Conservation (phyloP, 1,140 invertebrate species). For the Helicoverpa armigera region DNA sequence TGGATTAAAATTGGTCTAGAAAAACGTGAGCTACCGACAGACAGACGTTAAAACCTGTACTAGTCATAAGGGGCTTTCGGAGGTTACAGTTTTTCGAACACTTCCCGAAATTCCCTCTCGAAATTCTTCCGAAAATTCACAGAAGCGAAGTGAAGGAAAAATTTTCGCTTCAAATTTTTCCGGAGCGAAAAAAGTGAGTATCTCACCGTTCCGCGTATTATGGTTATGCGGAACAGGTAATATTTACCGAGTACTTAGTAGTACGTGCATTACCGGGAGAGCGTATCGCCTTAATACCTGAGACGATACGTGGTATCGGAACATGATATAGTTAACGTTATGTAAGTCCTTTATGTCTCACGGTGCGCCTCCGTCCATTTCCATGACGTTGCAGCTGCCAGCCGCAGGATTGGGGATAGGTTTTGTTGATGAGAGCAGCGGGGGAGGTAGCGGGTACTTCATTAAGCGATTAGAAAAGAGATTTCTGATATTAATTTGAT, state of each 20-base stretch:
- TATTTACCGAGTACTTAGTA: slow-evolving; percentile 7
- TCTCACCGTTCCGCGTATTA: too few species aligned
- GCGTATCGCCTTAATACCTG: slow-evolving; percentile 21
- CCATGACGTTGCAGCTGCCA: slow-evolving; percentile 69
- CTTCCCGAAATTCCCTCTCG: neutral
- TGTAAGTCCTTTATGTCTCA: slow-evolving; percentile 67
- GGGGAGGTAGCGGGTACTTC: slow-evolving; percentile 17
- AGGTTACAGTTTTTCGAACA: neutral
- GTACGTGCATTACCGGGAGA: slow-evolving; percentile 14
- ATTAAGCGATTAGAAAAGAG: neutral
- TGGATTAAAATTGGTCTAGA: neutral
- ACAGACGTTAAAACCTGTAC: neutral
- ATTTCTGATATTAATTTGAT: too few species aligned
- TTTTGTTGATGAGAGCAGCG: slow-evolving; percentile 45
- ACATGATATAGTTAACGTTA: slow-evolving; percentile 53
- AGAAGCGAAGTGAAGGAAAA: slow-evolving; percentile 13
- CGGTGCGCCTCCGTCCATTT: slow-evolving; percentile 67
- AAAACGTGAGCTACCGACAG: neutral
- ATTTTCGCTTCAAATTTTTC: slow-evolving; percentile 22
- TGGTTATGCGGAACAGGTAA: neutral
- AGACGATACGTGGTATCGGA: slow-evolving; percentile 42
- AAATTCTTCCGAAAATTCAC: slow-evolving; percentile 17
- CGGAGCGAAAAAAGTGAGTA: slow-evolving; percentile 1
- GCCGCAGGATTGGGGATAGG: slow-evolving; percentile 54
- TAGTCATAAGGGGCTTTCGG: neutral